Evolutionary conservation across 2,888 invertebrate genomes (phyloP), one percentile per base, ranked within the genome.

Genomic region (Eurois occulta): DNA sequence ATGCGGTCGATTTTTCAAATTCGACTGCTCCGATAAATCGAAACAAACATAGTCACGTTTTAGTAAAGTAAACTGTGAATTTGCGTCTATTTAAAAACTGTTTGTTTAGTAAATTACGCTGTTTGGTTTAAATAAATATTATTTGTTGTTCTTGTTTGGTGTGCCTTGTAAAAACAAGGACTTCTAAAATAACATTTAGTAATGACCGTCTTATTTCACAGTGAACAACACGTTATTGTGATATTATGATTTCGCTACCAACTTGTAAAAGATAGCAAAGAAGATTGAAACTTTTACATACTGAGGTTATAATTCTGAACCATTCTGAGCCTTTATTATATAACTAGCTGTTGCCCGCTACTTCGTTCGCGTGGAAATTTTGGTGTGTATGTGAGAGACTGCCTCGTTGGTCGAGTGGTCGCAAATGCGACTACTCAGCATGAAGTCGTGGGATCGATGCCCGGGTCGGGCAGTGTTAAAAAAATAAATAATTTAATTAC

Each of bases 81-180:
- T 35, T 1, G 0, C n/a, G 8, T 65, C 38, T 81, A 71, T 70
- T 76, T 76, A 66, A 41, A 66, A 60, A 70, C 35, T 24, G 55
- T 75, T 75, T 52, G 64, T 68, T 75, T 52, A 0, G 52, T 66
- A 60, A 81, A 70, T 62, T 28, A 16, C 46, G 32, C 16, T 35
- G n/a, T 70, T 69, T 35, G 3, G 24, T 77, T 77, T 28, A 66
- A 43, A 43, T 69, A 64, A 75, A 81, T 58, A 65, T 75, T 69
- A 75, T 58, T 75, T 41, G 28, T 41, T 64, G 35, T 35, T 2
- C n/a, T 32, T 3, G 6, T 41, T 32, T 13, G 8, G 6, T 11
- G 21, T 18, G 21, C 13, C 21, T n/a, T 11, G 46, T 32, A 5
- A 16, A 67, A 60, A 48, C 32, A 77, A 0, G 21, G 21, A 77